Conservation (phyloP, 2,113 vertebrate genomes). For the Pseudois nayaur region DNA sequence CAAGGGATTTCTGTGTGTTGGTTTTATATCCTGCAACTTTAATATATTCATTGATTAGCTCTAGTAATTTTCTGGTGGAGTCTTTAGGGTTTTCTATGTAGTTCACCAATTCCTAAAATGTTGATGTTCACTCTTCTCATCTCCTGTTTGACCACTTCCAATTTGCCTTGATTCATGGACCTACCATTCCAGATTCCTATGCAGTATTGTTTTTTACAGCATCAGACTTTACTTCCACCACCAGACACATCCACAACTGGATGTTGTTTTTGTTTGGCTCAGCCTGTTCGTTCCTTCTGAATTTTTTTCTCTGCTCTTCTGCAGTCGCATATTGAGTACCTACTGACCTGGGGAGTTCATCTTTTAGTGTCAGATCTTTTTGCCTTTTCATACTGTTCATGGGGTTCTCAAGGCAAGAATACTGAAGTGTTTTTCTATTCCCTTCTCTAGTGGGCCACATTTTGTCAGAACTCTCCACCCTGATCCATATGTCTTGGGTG, state of each 20-base stretch:
- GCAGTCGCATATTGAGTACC: neutral
- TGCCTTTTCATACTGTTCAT: neutral
- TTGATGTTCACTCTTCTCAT: neutral
- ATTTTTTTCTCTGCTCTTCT: neutral
- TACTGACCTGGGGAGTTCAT: neutral
- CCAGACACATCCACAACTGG: neutral
- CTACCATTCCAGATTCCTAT: neutral
- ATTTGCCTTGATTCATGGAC: neutral
- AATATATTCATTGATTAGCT: no score
- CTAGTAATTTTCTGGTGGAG: no score
- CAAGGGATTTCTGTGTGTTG: no score
- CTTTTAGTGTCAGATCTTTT: neutral
- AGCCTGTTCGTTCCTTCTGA: neutral
- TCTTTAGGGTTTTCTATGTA: neutral
- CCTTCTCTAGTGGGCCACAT: neutral
- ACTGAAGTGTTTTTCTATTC: neutral
- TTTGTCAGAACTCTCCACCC: neutral
- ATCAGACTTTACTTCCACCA: neutral
- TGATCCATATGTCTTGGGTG: neutral
- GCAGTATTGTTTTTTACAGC: neutral
- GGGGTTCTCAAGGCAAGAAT: neutral
- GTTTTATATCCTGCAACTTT: no score
- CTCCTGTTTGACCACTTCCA: neutral
- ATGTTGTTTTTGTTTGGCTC: neutral
- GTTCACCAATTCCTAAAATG: neutral